phyloP scores from a whole-genome alignment of 2,888 invertebrate genomes.

The Malacosoma neustria region DNA sequence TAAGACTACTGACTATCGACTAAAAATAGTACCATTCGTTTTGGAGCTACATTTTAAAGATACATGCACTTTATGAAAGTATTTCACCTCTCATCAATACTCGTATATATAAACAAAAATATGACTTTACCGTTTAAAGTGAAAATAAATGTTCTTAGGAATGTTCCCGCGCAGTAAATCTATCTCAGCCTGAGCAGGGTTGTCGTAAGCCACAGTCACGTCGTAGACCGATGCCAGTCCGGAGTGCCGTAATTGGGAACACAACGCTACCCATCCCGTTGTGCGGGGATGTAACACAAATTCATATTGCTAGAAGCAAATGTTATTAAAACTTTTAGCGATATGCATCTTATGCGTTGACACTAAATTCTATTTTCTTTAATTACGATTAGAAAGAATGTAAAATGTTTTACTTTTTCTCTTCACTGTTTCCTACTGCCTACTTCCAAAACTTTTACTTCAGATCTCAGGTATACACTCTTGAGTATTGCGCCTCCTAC shows the following conservation, averaged over 20 bases:
- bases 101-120: background rate
- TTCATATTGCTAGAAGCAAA: conserved; percentile 67
- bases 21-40: no score
- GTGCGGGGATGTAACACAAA: conserved; percentile 90
- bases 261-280: conserved; percentile 82
- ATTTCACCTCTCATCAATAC: no score
- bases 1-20: no score
- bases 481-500: no score
- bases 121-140: conserved; percentile 77
- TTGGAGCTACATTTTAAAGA: no score
- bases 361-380: background rate
- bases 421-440: no score
- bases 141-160: conserved; percentile 85
- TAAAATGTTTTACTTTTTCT: no score
- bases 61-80: no score
- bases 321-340: conserved; percentile 1
- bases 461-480: no score
- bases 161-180: conserved; percentile 81
- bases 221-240: conserved; percentile 88
- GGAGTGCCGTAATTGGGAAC: conserved; percentile 70
- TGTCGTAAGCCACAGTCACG: conserved; percentile 89
- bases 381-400: no score
- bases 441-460: no score
- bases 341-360: background rate
- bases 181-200: conserved; percentile 83